Percentiles rank a stretch among this genome's conserved stretches.
Evolutionary conservation across 2,113 vertebrate genomes (phyloP).

Genomic region (Tamias sibiricus): DNA sequence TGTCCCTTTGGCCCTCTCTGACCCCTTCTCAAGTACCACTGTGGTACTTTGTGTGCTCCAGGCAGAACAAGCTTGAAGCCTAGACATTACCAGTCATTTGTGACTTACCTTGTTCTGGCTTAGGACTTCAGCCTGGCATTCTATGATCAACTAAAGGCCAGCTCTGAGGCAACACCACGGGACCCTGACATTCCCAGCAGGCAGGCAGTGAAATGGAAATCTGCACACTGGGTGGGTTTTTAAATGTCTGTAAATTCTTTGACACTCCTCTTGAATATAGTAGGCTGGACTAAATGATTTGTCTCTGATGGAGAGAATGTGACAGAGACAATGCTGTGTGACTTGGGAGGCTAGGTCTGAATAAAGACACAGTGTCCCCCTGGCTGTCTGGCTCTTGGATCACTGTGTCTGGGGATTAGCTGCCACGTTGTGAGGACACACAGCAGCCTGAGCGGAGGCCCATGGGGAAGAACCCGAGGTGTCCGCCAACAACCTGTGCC

Average conservation of each 20-base stretch:
- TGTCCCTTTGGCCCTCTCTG: neutral
- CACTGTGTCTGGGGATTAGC: neutral
- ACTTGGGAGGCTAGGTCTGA: neutral
- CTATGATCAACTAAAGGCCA: neutral
- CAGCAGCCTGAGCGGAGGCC: neutral
- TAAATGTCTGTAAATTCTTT: neutral
- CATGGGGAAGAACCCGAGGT: neutral
- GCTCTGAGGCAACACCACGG: neutral
- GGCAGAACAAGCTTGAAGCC: neutral
- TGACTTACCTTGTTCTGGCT: neutral
- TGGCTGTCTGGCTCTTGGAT: neutral
- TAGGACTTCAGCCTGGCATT: neutral
- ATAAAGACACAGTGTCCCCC: neutral
- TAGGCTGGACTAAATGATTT: neutral
- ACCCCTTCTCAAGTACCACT: neutral
- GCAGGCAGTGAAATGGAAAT: neutral
- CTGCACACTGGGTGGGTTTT: neutral
- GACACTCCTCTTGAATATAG: neutral
- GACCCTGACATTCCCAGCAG: neutral
- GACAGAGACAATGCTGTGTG: neutral
- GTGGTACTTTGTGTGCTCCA: neutral
- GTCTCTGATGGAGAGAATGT: neutral
- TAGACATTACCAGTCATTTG: neutral
- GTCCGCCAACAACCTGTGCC: neutral
- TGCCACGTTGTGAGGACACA: neutral